These are phyloP conservation scores for Ptilorrhoa leucosticta DNA, from an alignment of 2,113 vertebrate genomes.

Conservation along the genomic window DNA sequence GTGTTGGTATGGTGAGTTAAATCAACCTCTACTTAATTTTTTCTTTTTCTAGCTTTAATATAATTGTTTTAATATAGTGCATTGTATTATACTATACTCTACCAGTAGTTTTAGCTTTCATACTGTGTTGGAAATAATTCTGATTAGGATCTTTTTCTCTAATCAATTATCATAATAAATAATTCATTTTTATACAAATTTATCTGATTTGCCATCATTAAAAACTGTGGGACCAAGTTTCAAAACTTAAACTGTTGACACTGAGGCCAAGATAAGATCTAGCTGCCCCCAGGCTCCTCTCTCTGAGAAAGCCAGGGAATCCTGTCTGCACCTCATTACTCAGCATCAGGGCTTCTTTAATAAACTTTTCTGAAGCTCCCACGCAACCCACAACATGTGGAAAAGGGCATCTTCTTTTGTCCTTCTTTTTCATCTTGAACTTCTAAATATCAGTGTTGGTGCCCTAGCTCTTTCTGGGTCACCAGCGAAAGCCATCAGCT, in stretches of 20 bases:
- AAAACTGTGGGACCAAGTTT: neutral
- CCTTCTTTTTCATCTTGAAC: neutral
- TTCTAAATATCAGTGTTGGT: neutral
- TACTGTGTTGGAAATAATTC: neutral
- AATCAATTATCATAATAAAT: neutral
- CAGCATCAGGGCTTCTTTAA: neutral
- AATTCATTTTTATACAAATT: neutral
- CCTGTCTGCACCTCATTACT: neutral
- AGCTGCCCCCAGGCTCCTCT: neutral
- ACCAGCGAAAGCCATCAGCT: neutral
- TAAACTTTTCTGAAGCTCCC: neutral
- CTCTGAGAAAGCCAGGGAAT: neutral
- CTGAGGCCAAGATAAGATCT: neutral
- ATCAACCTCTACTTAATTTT: neutral
- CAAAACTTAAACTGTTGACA: neutral
- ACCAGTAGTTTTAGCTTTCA: neutral
- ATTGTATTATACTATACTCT: too few species aligned
- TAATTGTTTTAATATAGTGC: neutral
- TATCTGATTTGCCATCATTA: neutral
- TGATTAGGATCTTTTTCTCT: neutral
- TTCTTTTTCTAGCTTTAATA: neutral
- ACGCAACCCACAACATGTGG: neutral
- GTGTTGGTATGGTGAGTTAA: neutral
- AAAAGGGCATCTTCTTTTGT: rapidly evolving
- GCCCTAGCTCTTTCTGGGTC: neutral